Base-by-base conservation (phyloP, 2,888 invertebrate genomes). In the Smittia aterrima region DNA sequence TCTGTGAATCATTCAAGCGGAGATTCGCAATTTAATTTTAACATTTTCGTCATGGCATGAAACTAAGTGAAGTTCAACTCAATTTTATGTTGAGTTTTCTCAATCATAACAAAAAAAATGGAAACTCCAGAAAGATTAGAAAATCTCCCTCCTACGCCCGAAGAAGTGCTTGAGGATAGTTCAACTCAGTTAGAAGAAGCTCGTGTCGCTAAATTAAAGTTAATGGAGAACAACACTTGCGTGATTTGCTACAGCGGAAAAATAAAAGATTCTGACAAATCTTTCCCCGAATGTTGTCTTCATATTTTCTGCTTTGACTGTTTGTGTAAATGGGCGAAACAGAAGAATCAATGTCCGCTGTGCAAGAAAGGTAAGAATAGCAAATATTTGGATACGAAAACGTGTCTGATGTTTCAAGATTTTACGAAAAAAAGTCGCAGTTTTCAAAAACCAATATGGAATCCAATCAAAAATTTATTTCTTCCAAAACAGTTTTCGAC, bases 241-340 rank as follows among this genome's bases (percentile, higher is more conserved):
- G 70, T 70, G 18, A 70, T 70, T 27, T 70, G 70, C 18, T 70
- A 70, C 53, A n/a, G n/a, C n/a, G n/a, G n/a, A n/a, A n/a, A n/a
- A n/a, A n/a, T n/a, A n/a, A n/a, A n/a, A n/a, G n/a, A n/a, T n/a
- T n/a, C n/a, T n/a, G n/a, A n/a, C n/a, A n/a, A 41, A 54, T 54
- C 53, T 54, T 70, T 70, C 53, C 70, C 70, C 16, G 70, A 70
- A 11, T 16, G 18, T 27, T 70, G 70, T 32, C 16, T 58, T 81
- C 97, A 98, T 83, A 91, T 92, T 81, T 98, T 97, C 82, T 98
- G 97, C 82, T 97, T 96, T 81, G 90, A 90, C 77, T 98, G 97
- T 80, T 85, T 98, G 32, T 83, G 94, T 76, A 93, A 95, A 80
- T 98, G 97, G 97, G 95, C 96, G 74, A 95, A 93, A 27, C 70